A percentile compares a stretch with the other conserved stretches of the same genome.
Conservation (phyloP, 2,797 vertebrate genomes). For the Sebastes flavidus region DNA sequence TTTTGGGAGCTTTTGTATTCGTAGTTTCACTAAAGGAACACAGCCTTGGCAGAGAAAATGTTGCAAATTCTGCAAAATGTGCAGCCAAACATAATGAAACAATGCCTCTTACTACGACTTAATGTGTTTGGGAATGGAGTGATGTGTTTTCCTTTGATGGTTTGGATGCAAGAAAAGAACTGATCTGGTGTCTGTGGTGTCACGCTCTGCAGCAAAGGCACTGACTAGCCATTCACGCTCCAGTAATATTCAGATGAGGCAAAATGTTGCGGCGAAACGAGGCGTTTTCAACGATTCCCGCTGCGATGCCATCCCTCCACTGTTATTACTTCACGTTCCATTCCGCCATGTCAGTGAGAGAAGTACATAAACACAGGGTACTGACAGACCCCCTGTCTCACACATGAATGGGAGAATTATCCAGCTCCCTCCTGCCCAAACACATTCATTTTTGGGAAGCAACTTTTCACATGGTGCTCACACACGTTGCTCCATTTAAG, state of each 20-base stretch:
- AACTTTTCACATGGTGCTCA: constrained; percentile 26
- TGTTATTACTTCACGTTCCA: constrained; percentile 78
- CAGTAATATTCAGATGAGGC: constrained; percentile 69
- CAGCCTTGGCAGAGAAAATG: constrained; percentile 22
- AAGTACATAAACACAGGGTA: constrained; percentile 77
- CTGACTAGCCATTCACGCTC: constrained; percentile 46
- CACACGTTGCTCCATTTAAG: not conserved
- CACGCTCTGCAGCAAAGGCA: not conserved
- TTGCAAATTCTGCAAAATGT: constrained; percentile 8
- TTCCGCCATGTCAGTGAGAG: constrained; percentile 73
- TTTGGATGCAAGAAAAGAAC: not conserved
- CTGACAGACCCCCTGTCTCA: constrained; percentile 64
- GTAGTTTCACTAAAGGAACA: constrained; percentile 7
- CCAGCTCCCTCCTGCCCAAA: constrained; percentile 25
- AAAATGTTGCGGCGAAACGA: constrained; percentile 49
- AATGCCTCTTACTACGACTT: constrained; percentile 22
- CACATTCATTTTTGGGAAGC: constrained; percentile 36
- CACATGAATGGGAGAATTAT: constrained; percentile 62
- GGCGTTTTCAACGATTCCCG: constrained; percentile 69
- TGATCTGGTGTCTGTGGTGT: not conserved
- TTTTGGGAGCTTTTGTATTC: constrained; percentile 39
- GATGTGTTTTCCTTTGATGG: constrained; percentile 13
- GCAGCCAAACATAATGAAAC: constrained; percentile 34
- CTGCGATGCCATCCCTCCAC: constrained; percentile 72
- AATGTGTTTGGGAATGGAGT: constrained; percentile 10